Evolutionary conservation across 2,113 vertebrate species (phyloP).

Genomic region (Henicopernis longicauda): DNA sequence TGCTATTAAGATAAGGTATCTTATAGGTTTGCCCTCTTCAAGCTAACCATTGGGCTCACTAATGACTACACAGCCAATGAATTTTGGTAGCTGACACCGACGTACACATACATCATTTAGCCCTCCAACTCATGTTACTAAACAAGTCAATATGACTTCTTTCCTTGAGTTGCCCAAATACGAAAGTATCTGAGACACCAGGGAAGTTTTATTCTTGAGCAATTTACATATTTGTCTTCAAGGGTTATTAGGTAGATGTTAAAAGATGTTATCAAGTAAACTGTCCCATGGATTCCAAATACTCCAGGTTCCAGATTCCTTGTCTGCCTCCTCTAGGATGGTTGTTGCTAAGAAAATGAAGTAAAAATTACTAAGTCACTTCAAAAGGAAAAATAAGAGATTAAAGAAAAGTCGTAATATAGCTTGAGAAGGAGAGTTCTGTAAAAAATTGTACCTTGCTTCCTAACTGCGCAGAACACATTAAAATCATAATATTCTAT

Average conservation of each 20-base stretch:
- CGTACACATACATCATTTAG: not conserved
- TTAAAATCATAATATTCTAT: not conserved
- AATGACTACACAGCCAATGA: not conserved
- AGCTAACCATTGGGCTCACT: not conserved
- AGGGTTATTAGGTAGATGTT: not conserved
- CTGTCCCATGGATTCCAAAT: not conserved
- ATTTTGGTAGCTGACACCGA: not conserved
- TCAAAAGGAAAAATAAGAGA: not conserved
- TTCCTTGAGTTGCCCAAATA: not conserved
- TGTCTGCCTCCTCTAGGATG: not conserved
- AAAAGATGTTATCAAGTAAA: not conserved
- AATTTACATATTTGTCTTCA: not conserved
- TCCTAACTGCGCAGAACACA: not conserved
- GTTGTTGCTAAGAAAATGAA: not conserved
- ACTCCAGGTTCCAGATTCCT: not conserved
- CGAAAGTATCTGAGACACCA: not conserved
- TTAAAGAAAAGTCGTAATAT: not conserved
- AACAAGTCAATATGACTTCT: not conserved
- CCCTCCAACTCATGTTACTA: rapidly evolving
- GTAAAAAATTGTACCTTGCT: not conserved
- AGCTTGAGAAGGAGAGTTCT: not conserved
- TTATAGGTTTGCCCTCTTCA: not conserved
- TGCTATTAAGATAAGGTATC: not conserved
- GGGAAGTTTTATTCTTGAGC: not conserved
- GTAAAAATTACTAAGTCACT: not conserved